Conservation (phyloP, 2,113 vertebrate species). For the Dasyprocta punctata region DNA sequence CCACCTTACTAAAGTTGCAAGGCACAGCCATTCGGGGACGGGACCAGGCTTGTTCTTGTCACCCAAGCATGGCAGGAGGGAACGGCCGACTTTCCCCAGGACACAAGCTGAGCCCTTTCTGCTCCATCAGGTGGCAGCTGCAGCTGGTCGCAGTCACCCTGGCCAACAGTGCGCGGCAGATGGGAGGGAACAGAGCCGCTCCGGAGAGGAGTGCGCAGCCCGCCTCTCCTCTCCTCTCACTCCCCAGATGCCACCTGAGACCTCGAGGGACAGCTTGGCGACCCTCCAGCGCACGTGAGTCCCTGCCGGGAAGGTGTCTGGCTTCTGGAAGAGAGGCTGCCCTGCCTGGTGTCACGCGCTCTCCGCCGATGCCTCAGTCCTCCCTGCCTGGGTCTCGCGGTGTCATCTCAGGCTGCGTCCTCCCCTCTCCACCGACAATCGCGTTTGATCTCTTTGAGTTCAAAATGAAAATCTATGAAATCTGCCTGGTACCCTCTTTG, state of each 20-base stretch:
- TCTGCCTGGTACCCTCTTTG: neutral
- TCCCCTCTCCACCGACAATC: neutral
- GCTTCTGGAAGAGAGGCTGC: neutral
- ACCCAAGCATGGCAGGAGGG: neutral
- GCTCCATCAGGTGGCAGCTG: neutral
- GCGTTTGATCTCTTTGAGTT: neutral
- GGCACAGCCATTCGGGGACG: neutral
- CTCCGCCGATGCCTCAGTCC: neutral
- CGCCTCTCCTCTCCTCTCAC: neutral
- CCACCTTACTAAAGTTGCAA: neutral
- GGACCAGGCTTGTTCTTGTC: neutral
- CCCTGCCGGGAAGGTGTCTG: neutral
- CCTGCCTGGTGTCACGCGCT: neutral
- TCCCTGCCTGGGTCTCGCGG: too few relatives aligned
- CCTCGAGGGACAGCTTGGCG: neutral
- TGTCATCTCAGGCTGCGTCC: neutral
- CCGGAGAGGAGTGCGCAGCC: neutral
- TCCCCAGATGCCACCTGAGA: neutral
- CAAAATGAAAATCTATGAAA: neutral
- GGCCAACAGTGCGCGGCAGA: neutral
- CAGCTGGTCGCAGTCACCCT: neutral
- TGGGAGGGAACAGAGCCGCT: neutral
- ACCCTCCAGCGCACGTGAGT: neutral
- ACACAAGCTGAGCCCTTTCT: neutral
- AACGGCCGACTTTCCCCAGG: neutral